These are phyloP conservation scores for Thecocarcelia acutangulata DNA, from an alignment of 2,888 invertebrate species.

Conservation along the genomic window DNA sequence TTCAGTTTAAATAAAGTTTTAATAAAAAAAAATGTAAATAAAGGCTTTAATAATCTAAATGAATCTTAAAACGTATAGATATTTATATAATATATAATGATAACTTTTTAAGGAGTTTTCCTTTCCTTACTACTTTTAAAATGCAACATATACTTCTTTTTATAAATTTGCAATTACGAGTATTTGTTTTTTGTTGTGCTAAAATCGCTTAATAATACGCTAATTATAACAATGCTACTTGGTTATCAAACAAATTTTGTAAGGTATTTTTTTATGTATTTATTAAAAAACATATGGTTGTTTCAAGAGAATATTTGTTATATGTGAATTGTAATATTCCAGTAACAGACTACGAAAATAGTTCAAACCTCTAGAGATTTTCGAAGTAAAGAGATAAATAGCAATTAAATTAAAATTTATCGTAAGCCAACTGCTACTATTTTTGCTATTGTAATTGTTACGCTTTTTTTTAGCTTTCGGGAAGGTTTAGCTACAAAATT, in stretches of 20 bases:
- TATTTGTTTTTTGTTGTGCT: conserved; percentile 51
- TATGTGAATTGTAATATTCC: background rate
- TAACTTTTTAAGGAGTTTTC: conserved; percentile 10
- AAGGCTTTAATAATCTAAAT: background rate
- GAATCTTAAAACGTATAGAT: conserved; percentile 4
- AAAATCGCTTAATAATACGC: conserved; percentile 50
- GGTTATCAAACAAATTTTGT: conserved; percentile 53
- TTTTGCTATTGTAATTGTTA: background rate
- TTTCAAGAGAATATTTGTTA: conserved; percentile 13
- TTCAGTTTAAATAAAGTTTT: conserved; percentile 1
- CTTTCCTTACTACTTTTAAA: conserved; percentile 57
- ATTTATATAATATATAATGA: conserved; percentile 5
- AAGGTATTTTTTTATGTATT: background rate
- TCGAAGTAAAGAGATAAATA: background rate
- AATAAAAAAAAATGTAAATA: background rate
- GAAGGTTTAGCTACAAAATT: background rate
- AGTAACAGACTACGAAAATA: conserved; percentile 1
- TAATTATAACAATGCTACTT: conserved; percentile 66
- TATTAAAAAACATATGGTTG: background rate
- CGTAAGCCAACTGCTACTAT: background rate
- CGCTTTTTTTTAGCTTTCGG: background rate
- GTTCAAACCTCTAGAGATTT: background rate
- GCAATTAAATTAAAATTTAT: conserved; percentile 3
- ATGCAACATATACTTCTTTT: conserved; percentile 58
- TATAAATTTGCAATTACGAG: conserved; percentile 31